A percentile compares a stretch with the other conserved stretches of the same genome.
phyloP scores from a whole-genome alignment of 64 coral and sea anemone species.

The Porites australiensis region DNA sequence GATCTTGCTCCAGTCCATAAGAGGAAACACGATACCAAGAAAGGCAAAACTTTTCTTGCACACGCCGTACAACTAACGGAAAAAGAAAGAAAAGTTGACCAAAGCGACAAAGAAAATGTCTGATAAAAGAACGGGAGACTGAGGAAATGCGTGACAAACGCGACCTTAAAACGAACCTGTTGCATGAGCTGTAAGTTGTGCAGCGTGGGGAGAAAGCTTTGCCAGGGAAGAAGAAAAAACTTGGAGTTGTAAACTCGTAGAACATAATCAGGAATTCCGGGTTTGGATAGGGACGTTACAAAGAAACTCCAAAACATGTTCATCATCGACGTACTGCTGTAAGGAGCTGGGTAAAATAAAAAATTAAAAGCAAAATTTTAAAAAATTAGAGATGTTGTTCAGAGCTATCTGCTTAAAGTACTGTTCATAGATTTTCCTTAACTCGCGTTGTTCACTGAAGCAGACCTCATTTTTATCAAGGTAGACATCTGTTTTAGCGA shows the following conservation, averaged over 20 bases:
- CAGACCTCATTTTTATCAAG: too few relatives aligned
- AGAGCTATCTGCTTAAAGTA: too few relatives aligned
- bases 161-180: conserved; percentile 47
- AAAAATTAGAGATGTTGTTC: too few relatives aligned
- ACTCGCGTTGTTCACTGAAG: too few relatives aligned
- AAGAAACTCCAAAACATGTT: conserved; percentile 94
- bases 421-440: too few relatives aligned
- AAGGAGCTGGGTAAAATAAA: conserved; percentile 28
- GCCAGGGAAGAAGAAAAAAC: conserved; percentile 85
- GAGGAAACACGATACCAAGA: conserved; percentile 84
- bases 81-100: background rate
- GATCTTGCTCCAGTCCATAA: conserved; percentile 77
- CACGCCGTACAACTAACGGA: conserved; percentile 39
- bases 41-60: conserved; percentile 83
- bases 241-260: conserved; percentile 86
- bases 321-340: conserved; percentile 80
- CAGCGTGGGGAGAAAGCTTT: conserved; percentile 76
- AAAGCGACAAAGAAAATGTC: too few relatives aligned
- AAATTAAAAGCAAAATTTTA: background rate
- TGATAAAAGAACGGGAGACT: too few relatives aligned
- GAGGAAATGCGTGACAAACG: too few relatives aligned
- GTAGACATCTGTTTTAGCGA: too few relatives aligned
- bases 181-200: conserved; percentile 86
- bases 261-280: conserved; percentile 76
- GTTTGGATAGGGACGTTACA: conserved; percentile 64